These are phyloP conservation scores for Chloroceryle amazona DNA, from an alignment of 2,797 vertebrate species.

Conservation along the genomic window DNA sequence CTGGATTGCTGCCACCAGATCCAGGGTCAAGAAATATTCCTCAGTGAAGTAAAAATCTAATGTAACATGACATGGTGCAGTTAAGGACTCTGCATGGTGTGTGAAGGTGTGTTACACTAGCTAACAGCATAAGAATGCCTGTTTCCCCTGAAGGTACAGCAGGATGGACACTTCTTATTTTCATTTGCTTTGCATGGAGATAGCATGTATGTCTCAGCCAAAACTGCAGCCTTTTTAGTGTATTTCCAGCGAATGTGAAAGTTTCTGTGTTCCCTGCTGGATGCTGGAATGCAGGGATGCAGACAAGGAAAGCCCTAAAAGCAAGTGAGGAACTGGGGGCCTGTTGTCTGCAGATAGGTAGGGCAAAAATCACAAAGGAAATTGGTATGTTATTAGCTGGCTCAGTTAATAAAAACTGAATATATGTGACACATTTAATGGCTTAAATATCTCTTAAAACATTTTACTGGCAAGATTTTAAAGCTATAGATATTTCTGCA, in stretches of 20 bases:
- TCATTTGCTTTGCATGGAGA: neutral
- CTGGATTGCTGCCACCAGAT: neutral
- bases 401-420: neutral
- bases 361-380: neutral
- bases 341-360: neutral
- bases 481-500: neutral
- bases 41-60: neutral
- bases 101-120: neutral
- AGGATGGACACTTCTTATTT: neutral
- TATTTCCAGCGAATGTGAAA: neutral
- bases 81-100: accelerated
- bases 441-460: slow-evolving; percentile 2
- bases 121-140: neutral
- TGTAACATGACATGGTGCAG: neutral
- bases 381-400: neutral
- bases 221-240: accelerated
- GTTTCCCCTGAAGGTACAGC: neutral
- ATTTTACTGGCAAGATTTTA: neutral
- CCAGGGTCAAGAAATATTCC: neutral
- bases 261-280: neutral
- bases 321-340: neutral
- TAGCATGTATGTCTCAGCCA: neutral
- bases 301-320: neutral
- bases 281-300: neutral
- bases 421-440: neutral